These are phyloP conservation scores for Scelioninae gen. 2 DNA, from an alignment of 2,888 invertebrate species.

Conservation along the genomic window DNA sequence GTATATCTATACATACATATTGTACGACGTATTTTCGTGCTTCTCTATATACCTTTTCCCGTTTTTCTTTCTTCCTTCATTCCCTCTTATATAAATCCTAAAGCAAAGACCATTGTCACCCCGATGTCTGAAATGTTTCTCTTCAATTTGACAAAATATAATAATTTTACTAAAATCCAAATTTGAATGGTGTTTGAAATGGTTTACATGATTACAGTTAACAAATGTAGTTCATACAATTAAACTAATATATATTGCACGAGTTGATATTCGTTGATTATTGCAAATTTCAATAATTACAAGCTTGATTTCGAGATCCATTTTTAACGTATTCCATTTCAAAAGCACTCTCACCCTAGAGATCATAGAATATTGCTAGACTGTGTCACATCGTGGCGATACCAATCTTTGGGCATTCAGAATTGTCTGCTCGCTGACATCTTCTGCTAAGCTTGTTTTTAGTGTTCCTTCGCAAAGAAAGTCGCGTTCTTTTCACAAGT, in stretches of 20 bases:
- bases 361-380: constrained; percentile 46
- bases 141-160: neutral
- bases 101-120: constrained; percentile 19
- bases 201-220: too few relatives aligned
- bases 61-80: neutral
- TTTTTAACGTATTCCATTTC: constrained; percentile 28
- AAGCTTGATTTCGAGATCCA: constrained; percentile 22
- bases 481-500: constrained; percentile 28
- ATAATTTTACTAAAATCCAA: neutral
- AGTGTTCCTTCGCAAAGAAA: constrained; percentile 8
- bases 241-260: constrained; percentile 30
- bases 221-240: too few relatives aligned
- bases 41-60: neutral
- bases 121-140: neutral
- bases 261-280: constrained; percentile 9
- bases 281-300: constrained; percentile 5
- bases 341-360: constrained; percentile 30
- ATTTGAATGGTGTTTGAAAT: constrained; percentile 12
- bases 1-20: constrained; percentile 49
- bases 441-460: constrained; percentile 6
- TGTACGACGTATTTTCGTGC: constrained; percentile 37
- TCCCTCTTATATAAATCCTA: constrained; percentile 10
- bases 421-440: neutral
- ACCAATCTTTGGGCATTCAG: constrained; percentile 23
- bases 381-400: constrained; percentile 34